Percentiles rank a stretch among this genome's conserved stretches.
Conservation (phyloP, 2,113 vertebrate genomes). For the Nettapus auritus region DNA sequence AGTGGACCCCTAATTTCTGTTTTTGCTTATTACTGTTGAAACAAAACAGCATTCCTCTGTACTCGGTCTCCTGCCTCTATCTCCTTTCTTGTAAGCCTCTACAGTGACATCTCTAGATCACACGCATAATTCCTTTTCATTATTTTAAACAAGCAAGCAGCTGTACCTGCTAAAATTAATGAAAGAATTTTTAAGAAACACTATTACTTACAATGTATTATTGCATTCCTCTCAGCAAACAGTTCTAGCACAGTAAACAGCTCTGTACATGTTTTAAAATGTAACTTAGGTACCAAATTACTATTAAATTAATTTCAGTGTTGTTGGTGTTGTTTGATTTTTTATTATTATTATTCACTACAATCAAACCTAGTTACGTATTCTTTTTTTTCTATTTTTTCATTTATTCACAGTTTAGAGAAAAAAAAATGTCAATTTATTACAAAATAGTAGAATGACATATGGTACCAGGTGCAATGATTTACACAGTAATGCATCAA, state of each 20-base stretch:
- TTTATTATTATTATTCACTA: neutral
- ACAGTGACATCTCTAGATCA: neutral
- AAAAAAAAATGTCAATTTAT: neutral
- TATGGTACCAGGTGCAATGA: neutral
- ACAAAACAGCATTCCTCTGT: neutral
- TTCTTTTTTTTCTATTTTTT: neutral
- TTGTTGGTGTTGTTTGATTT: too few relatives aligned
- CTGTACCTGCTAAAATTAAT: neutral
- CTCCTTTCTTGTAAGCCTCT: neutral
- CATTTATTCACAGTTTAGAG: neutral
- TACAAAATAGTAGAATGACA: neutral
- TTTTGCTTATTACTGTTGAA: slow-evolving; percentile 10
- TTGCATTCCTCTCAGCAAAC: neutral
- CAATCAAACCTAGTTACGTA: neutral
- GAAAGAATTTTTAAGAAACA: neutral
- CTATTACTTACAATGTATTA: neutral
- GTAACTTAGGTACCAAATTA: neutral
- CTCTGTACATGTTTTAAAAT: neutral
- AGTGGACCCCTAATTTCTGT: neutral
- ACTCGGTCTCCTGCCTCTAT: neutral
- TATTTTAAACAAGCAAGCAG: neutral
- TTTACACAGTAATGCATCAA: neutral
- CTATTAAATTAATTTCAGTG: neutral
- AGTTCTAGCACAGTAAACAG: neutral
- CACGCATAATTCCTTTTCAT: neutral